Evolutionary conservation across 1,140 invertebrate species (phyloP), one percentile per base, ranked within the genome.

Genomic region (Bombus haemorrhoidalis): DNA sequence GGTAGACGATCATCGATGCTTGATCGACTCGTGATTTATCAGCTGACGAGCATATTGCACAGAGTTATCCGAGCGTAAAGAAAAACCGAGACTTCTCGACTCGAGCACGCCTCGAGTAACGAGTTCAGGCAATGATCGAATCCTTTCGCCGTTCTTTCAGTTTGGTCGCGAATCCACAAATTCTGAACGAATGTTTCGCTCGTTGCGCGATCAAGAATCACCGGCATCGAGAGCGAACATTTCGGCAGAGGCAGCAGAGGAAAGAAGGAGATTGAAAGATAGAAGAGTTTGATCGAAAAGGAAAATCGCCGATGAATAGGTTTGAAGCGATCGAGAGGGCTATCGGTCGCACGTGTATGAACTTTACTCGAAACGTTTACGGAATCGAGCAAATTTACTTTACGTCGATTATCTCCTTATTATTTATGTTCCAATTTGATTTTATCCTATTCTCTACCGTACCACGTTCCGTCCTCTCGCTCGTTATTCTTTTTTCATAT

Each of bases 301-400:
- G 53, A 72, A 74, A 74, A 74, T 74, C 13, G 28, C 13, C 28
- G 80, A n/a, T 5, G 37, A 64, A 22, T 37, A 10, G 1, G 25
- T 64, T 64, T 3, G 53, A 74, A 62, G 57, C 77, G 77, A 81
- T 89, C 18, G 47, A 53, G 8, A 53, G 18, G 47, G 81, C 64
- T 84, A 82, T 83, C 73, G 72, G 18, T 64, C 15, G 32, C 18
- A 15, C 73, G n/a, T 13, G 74, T 57, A 39, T 34, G 57, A 62
- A 34, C 41, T 83, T 68, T 47, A 6, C 71, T 8, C 8, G 57
- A 12, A 83, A 28, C 34, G 25, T 3, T 25, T n/a, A n/a, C 32
- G 69, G 18, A 32, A 68, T 41, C 66, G 62, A 22, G 32, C 32
- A 22, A 41, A 18, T 25, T 28, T 22, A 3, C 37, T 13, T 28